Base-by-base conservation (phyloP, 2,113 vertebrate genomes). In the Phocoena phocoena region DNA sequence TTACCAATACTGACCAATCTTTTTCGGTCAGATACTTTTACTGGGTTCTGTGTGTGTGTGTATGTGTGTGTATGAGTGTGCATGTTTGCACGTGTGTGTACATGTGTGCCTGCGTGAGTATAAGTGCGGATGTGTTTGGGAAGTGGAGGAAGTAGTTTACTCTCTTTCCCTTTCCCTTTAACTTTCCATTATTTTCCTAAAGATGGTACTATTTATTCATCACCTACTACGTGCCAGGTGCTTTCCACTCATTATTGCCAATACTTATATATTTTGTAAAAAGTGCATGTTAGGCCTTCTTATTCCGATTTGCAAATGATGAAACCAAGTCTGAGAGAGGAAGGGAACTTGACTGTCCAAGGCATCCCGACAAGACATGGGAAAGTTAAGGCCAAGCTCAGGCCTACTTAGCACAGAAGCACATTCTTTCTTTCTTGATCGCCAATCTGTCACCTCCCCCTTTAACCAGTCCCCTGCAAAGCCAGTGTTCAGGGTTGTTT, bases 11-110 rank as follows among this genome's bases (percentile, higher is more conserved):
- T 25, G 50, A 13, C 47, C 47, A 20, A 17, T 33, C 67, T 71
- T 80, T 38, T 17, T 18, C 1, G 1, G 53, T 53, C 53, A 18
- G 53, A 53, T 53, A 53, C 53, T 53, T 53, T 53, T 53, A 53
- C 53, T 53, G 53, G 53, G 53, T 53, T 53, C 15, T 53, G 53
- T 53, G 53, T 53, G 53, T 53, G 53, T 41, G 1, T 47, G 17
- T n/a, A n/a, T 23, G 47, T 36, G 18, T 20, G 14, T 65, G 31
- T 9, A 3, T 23, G 38, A 1, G 4, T 14, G 15, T 11, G 5
- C 31, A 3, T 10, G 2, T 38, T 0, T 47, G 15, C 26, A 6
- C 8, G 4, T 79, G 25, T 28, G 4, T 17, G 70, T 31, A 5
- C 7, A 11, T 41, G n/a, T 65, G 36, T 14, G n/a, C 11, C 8